Evolutionary conservation across 2,113 vertebrate species (phyloP).

Genomic region (Eulemur rufifrons): DNA sequence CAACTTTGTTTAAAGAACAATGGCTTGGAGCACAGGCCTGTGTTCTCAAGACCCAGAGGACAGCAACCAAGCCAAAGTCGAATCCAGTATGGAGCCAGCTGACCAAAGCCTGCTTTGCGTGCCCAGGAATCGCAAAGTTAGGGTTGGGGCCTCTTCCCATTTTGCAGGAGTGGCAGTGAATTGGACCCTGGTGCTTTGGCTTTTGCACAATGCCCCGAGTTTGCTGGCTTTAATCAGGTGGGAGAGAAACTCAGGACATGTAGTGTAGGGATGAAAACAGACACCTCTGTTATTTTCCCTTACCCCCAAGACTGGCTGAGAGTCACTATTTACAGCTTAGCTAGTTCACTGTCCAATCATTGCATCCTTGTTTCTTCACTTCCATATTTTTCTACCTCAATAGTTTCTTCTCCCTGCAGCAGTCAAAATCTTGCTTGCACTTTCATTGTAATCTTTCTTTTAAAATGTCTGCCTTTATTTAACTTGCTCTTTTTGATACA

Average conservation of each 20-base stretch:
- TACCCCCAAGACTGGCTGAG: background rate
- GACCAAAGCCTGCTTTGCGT: background rate
- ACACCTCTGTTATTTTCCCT: background rate
- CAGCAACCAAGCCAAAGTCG: constrained; percentile 26
- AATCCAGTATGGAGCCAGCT: background rate
- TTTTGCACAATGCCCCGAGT: background rate
- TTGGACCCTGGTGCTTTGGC: background rate
- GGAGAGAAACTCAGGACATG: background rate
- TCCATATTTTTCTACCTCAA: background rate
- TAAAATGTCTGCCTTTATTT: background rate
- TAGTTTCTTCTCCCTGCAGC: background rate
- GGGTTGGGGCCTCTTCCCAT: background rate
- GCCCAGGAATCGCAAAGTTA: background rate
- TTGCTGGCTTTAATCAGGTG: background rate
- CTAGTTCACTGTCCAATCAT: background rate
- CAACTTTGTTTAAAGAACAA: constrained; percentile 65
- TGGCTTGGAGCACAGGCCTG: constrained; percentile 45
- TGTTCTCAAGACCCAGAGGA: constrained; percentile 40
- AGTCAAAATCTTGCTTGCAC: background rate
- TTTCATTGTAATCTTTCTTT: background rate
- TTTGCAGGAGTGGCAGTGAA: background rate
- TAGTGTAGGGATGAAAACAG: background rate
- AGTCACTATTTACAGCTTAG: background rate
- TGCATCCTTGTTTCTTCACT: background rate
- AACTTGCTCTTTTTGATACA: background rate